Conservation (phyloP, 2,113 vertebrate genomes). For the Cavia porcellus region DNA sequence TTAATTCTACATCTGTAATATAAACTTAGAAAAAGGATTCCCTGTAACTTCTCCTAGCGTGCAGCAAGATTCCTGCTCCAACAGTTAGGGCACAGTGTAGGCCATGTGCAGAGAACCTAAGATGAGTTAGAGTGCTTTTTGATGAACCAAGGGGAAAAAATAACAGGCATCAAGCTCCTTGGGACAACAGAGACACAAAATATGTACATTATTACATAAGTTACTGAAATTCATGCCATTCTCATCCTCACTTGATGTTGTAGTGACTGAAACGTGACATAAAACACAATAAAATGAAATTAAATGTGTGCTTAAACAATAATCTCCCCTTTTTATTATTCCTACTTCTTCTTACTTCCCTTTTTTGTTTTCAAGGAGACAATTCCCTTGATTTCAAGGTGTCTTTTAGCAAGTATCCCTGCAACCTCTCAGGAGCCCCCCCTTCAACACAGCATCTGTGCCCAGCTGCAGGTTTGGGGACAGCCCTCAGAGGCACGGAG, state of each 20-base stretch:
- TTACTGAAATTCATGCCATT: conserved; percentile 4
- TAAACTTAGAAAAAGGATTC: background rate
- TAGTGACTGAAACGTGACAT: background rate
- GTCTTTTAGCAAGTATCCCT: background rate
- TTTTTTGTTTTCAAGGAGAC: background rate
- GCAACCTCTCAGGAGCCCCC: background rate
- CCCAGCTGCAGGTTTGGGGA: background rate
- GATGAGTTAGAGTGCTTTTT: background rate
- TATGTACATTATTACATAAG: background rate
- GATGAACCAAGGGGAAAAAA: background rate
- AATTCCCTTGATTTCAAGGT: background rate
- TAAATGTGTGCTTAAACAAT: background rate
- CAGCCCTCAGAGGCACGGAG: background rate
- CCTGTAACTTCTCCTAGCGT: background rate
- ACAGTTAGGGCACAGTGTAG: background rate
- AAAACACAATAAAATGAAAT: background rate
- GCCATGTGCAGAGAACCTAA: background rate
- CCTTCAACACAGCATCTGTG: background rate
- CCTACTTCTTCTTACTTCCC: no score
- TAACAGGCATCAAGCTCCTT: background rate
- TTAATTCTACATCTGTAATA: background rate
- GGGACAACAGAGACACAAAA: background rate
- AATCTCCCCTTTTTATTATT: background rate
- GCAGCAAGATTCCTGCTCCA: background rate
- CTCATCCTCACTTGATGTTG: background rate